Evolutionary conservation across 2,797 vertebrate species (phyloP).

Genomic region (Acrocephalus scirpaceus): DNA sequence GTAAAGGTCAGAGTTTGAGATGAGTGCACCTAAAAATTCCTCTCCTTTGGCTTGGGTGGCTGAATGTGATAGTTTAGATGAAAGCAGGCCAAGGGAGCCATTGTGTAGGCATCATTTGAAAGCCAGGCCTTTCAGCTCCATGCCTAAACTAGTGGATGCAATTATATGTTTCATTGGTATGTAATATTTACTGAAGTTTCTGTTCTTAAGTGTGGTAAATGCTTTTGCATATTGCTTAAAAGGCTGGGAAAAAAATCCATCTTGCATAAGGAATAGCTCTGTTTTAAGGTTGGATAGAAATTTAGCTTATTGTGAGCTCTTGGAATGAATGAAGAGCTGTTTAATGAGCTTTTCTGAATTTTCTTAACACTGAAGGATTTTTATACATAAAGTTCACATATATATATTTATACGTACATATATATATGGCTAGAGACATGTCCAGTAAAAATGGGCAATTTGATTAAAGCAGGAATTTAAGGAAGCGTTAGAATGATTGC

Average conservation of each 20-base stretch:
- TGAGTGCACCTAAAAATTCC: neutral
- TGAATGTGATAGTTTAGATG: neutral
- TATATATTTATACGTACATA: fast-evolving
- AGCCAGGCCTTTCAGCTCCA: neutral
- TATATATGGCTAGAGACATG: neutral
- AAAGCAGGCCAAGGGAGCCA: neutral
- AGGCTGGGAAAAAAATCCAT: neutral
- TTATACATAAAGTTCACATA: neutral
- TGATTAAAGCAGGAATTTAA: neutral
- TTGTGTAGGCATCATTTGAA: neutral
- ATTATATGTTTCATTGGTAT: neutral
- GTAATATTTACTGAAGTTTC: neutral
- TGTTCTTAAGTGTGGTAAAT: neutral
- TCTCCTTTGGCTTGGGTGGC: neutral
- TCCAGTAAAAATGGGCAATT: neutral
- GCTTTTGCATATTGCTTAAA: neutral
- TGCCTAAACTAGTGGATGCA: neutral
- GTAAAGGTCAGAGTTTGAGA: neutral
- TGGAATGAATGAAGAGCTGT: neutral
- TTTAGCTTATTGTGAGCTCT: neutral
- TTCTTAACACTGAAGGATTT: neutral
- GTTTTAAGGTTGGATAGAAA: neutral
- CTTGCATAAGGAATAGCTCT: neutral
- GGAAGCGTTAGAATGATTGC: neutral
- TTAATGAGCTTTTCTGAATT: neutral